Evolutionary conservation across 2,113 vertebrate genomes (phyloP).

Genomic region (Anoplopoma fimbria): DNA sequence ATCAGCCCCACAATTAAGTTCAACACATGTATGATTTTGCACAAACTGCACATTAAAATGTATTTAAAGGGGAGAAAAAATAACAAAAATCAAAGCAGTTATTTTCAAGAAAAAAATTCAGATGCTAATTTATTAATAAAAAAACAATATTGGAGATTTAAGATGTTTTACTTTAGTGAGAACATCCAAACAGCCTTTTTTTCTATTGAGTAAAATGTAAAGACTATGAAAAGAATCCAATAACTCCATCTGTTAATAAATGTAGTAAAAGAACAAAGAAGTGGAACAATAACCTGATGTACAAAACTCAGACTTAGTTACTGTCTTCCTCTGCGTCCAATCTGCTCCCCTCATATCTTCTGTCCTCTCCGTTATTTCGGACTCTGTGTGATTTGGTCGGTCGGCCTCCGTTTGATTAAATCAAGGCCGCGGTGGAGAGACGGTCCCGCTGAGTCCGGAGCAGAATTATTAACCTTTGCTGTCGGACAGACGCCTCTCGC

Average conservation of each 20-base stretch:
- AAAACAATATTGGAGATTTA: not conserved
- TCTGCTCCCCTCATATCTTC: slow-evolving; percentile 18
- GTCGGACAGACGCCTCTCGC: slow-evolving; percentile 67
- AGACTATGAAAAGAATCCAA: not conserved
- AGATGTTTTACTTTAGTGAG: not conserved
- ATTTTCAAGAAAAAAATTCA: not conserved
- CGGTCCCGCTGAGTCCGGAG: slow-evolving; percentile 71
- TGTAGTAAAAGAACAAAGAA: not conserved
- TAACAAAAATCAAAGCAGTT: not conserved
- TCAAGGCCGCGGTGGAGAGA: slow-evolving; percentile 60
- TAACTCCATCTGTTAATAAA: not conserved
- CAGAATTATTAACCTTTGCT: slow-evolving; percentile 81
- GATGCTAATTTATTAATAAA: not conserved
- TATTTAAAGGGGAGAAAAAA: too few species aligned
- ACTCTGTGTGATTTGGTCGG: slow-evolving; percentile 17
- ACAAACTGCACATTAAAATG: too few species aligned
- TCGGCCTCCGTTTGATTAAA: slow-evolving; percentile 79
- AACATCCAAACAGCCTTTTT: not conserved
- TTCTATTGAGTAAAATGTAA: not conserved
- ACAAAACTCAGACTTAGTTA: not conserved
- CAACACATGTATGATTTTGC: too few species aligned
- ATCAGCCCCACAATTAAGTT: too few species aligned
- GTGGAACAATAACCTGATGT: not conserved
- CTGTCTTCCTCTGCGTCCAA: slow-evolving; percentile 13
- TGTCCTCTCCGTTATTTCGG: not conserved